Evolutionary conservation across 2,888 invertebrate species (phyloP), one percentile per base, ranked within the genome.

Genomic region (Sialis lutaria): DNA sequence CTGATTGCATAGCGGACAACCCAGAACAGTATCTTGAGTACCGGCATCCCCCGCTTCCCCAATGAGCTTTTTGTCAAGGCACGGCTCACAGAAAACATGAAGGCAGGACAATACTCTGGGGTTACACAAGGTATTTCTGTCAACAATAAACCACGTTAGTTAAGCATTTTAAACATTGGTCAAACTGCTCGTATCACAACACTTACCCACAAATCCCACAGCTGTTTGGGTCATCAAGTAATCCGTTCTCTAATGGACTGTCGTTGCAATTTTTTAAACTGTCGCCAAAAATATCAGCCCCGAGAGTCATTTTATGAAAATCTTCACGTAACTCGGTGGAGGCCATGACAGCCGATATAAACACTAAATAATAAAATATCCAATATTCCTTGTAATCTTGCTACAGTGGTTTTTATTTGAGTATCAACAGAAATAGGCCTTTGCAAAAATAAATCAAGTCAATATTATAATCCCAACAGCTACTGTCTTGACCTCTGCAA

Each of bases 61-160:
- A 52, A 77, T 74, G 59, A 86, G 70, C 59, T 83, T 72, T 63
- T 86, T 85, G 61, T 84, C 82, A 59, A 96, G 74, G 67, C 95
- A 96, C 54, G 78, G 76, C 69, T 91, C 88, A 69, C 95, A 96
- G 70, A 91, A 93, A 45, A 89, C 89, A 71, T 96, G 95, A 63
- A 96, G 79, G 68, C 95, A 96, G 57, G 85, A 81, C 60, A 96
- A 75, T 53, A 95, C 81, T 55, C 90, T 79, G 50, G 95, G 93
- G 62, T 80, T 77, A 64, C 77, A 78, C 59, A 86, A 71, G 57
- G 82, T 81, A 62, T 78, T 77, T 60, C 79, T 81, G 59, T 54
- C 73, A 67, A n/a, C 45, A 34, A 37, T 9, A 45, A 32, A 37
- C 6, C 13, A 5, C 2, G n/a, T 6, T 30, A 9, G 6, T n/a